Base-by-base conservation (phyloP, 1,140 invertebrate species). In the Yoshiicerus persimilis region DNA sequence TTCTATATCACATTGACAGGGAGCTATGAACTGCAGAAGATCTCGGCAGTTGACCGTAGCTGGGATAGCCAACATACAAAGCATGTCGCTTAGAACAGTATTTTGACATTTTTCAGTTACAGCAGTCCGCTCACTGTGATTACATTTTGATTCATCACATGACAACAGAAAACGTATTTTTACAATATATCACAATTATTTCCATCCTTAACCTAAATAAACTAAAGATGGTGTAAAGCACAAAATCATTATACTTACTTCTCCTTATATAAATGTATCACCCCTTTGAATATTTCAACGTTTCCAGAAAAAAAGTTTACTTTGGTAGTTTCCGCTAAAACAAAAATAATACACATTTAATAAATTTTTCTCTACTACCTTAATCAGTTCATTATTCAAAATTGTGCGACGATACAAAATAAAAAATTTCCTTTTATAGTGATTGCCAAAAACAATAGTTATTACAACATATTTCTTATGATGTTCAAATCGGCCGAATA, bases 231-330 rank as follows among this genome's bases (percentile, higher is more conserved):
- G 13, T 41, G 13, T 8, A 41, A 8, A 41, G 13, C 13, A 38
- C 25, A 56, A n/a, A 86, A 66, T 66, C 41, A 64, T 66, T 88
- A 30, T 41, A 86, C 94, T 92, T 93, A 96, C 96, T 98, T 97
- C 93, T 99, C 97, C 93, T 99, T 99, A 92, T 98, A 99, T 1
- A 99, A 93, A 94, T 99, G 98, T 30, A 99, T 93, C 77, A 99
- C 96, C 75, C 99, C 99, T 92, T 98, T 98, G 0, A 97, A 98
- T 38, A 98, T 95, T 94, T 99, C 99, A 9, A 99, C 97, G 92
- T 99, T 99, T 2, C 99, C 99, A 92, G 96, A 98, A 89, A 97
- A 96, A 93, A 99, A 99, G 85, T 92, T 91, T 34, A 95, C 87
- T 77, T 77, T 77, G 32, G 11, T 38, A 32, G n/a, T 77, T 77